Evolutionary conservation across 2,888 invertebrate species (phyloP), one percentile per base, ranked within the genome.

Genomic region (Drosophila tanythrix): DNA sequence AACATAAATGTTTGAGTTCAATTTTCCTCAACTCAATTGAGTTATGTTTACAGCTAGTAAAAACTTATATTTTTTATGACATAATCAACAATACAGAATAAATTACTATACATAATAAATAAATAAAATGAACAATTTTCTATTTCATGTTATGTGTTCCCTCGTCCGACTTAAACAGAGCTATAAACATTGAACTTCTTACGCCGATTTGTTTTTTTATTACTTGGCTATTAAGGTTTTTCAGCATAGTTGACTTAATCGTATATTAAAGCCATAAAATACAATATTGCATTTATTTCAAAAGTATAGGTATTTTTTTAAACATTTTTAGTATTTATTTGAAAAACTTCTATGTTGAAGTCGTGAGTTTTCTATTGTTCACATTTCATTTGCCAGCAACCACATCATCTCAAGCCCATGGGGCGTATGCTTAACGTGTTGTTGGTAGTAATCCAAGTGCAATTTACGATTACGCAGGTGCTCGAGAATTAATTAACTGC

Each of bases 401-500:
- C 29, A 27, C 27, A 58, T n/a, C 60, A 52, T 55, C 33, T 50
- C 2, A 15, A 7, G n/a, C 52, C 25, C 25, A n/a, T 55, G 50
- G 40, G 52, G 56, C 73, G 70, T 68, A 77, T 78, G 48, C 87
- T 71, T 75, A 75, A 78, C 70, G 55, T 63, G 58, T 50, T 65
- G 8, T 60, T 63, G 38, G 59, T 56, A 53, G 40, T 31, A 73
- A 77, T 46, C 59, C 40, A 67, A 66, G 55, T 70, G 60, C 64
- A 79, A 76, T 15, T 80, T 65, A 72, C 60, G 69, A 50, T 72
- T 75, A 69, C 50, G 60, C 65, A 66, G 60, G 62, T 68, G 58
- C 80, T 83, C 71, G 62, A 79, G 77, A 82, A 82, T 88, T 88
- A 84, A 83, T 79, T 82, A 82, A 84, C 85, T 73, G 64, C 60